Evolutionary conservation across 1,140 invertebrate species (phyloP), one percentile per base, ranked within the genome.

Genomic region (Rhopalosiphum padi): DNA sequence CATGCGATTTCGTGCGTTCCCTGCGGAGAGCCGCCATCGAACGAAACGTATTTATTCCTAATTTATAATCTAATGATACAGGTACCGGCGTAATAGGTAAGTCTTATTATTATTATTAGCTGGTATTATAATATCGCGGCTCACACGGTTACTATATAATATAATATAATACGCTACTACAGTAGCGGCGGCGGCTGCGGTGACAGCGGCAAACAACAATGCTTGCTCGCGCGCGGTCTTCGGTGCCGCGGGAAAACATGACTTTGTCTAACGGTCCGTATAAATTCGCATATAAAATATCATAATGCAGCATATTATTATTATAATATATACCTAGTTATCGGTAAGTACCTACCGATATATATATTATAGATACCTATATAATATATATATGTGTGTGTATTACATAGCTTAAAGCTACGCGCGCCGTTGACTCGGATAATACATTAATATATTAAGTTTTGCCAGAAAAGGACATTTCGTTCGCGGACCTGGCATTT

Each of bases 211-310:
- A n/a, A 77, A 77, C 60, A 18, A 77, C 11, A 15, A 30, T 60
- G 55, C 53, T 55, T 23, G 8, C 53, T 55, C 2, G 23, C 8
- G 18, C 41, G 41, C 51, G 25, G 22, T 60, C 53, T 90, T 68
- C 43, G 53, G 25, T 68, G 89, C 55, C 89, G 89, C 89, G 89
- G 89, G 89, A 90, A 68, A 90, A 90, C 89, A 43, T 60, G 88
- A 90, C 25, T 90, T 23, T 35, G 87, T 35, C 87, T 53, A 53
- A 88, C 30, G 86, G 86, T 51, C n/a, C 30, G 43, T 43, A 21
- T 21, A 46, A 30, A 87, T 25, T 87, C 60, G 7, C 60, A 68
- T n/a, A 18, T 68, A n/a, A n/a, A 68, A 77, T 77, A 77, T 77
- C 4, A 77, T 77, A 77, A 77, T 77, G n/a, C 15, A 51, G 55